These are phyloP conservation scores for Armadillidium nasatum DNA, from an alignment of 1,140 invertebrate species.

Conservation along the genomic window DNA sequence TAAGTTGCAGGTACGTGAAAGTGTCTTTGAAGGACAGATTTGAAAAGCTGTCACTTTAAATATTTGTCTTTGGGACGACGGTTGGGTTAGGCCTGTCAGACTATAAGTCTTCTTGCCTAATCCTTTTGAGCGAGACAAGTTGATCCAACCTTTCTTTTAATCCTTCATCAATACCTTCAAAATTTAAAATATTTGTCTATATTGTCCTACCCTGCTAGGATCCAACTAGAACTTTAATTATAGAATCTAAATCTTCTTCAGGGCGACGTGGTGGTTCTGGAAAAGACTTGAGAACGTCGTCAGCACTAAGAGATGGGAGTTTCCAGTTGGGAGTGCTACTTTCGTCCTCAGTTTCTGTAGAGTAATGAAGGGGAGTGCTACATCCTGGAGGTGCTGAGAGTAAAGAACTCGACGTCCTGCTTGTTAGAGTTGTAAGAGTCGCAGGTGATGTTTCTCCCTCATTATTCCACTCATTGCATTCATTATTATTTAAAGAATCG, in stretches of 20 bases:
- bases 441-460: constrained; percentile 11
- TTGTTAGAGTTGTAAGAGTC: constrained; percentile 6
- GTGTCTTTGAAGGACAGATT: not conserved
- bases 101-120: constrained; percentile 1
- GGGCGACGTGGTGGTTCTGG: constrained; percentile 45
- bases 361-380: constrained; percentile 28
- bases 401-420: not conserved
- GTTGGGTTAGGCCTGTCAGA: constrained; percentile 37
- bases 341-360: constrained; percentile 47
- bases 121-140: constrained; percentile 33
- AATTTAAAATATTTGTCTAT: constrained; percentile 34
- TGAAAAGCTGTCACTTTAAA: not conserved
- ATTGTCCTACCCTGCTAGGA: constrained; percentile 42
- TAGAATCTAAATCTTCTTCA: constrained; percentile 43
- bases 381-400: not conserved
- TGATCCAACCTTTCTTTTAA: constrained; percentile 29
- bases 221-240: constrained; percentile 43
- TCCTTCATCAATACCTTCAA: constrained; percentile 35
- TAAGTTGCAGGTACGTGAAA: not conserved
- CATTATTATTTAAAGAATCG: constrained; percentile 73
- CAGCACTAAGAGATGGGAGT: constrained; percentile 59
- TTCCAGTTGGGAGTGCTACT: constrained; percentile 34
- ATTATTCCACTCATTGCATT: constrained; percentile 54
- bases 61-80: constrained; percentile 31
- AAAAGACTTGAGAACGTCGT: constrained; percentile 60